phyloP scores from a whole-genome alignment of 2,888 invertebrate genomes.

The Chymomyza fuscimana region DNA sequence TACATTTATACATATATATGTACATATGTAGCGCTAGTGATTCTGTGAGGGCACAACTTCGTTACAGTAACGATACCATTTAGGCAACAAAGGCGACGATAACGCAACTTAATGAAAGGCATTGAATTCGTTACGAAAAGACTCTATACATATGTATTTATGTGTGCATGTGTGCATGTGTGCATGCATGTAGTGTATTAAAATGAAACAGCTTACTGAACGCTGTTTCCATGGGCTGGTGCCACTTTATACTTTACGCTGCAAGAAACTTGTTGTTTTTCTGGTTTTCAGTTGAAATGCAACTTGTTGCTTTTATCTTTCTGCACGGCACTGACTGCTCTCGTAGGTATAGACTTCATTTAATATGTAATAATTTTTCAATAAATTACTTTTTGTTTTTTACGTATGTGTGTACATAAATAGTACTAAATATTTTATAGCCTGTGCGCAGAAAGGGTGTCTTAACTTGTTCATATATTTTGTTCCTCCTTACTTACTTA shows the following conservation, averaged over 20 bases:
- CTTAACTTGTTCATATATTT: too few species aligned
- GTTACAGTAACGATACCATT: conserved; percentile 12
- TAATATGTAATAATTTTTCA: neutral
- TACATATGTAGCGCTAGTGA: neutral
- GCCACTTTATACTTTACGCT: neutral
- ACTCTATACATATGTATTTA: neutral
- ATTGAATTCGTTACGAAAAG: conserved; percentile 17
- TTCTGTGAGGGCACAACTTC: neutral
- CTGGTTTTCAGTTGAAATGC: conserved; percentile 2
- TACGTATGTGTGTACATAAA: too few species aligned
- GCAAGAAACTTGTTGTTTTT: neutral
- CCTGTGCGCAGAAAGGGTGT: neutral
- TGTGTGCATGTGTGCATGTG: neutral
- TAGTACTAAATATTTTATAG: neutral
- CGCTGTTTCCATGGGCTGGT: neutral
- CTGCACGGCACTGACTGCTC: neutral
- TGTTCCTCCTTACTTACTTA: too few species aligned
- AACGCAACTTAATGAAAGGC: conserved; percentile 15
- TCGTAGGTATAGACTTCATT: conserved; percentile 2
- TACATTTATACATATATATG: neutral
- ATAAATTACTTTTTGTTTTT: neutral
- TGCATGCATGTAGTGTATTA: neutral
- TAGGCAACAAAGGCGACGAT: conserved; percentile 28
- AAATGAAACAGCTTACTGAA: neutral
- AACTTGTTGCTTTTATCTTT: conserved; percentile 13